Evolutionary conservation across 2,888 invertebrate genomes (phyloP).

Genomic region (Leucophenga montana): DNA sequence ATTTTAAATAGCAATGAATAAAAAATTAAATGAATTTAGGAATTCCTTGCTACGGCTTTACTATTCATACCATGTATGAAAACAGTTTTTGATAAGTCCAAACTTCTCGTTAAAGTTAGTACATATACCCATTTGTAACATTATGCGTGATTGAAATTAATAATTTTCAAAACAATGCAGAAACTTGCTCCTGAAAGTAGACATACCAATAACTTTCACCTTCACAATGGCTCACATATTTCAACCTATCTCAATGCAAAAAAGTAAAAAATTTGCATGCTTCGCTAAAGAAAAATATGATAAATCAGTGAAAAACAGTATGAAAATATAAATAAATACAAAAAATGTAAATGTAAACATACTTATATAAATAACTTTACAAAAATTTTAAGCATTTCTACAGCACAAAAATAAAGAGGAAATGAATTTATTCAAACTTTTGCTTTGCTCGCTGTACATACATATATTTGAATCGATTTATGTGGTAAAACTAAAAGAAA

Average conservation of each 20-base stretch:
- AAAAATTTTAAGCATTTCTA: too few relatives aligned
- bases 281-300: neutral
- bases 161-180: neutral
- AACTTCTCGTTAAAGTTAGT: too few relatives aligned
- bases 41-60: too few relatives aligned
- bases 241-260: neutral
- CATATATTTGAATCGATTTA: too few relatives aligned
- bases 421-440: too few relatives aligned
- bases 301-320: neutral
- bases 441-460: too few relatives aligned
- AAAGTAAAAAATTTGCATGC: neutral
- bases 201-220: constrained; percentile 62
- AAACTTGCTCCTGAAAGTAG: neutral
- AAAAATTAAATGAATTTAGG: too few relatives aligned
- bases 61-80: too few relatives aligned
- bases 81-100: too few relatives aligned
- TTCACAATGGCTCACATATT: constrained; percentile 49
- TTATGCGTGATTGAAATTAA: neutral
- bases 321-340: neutral
- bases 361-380: neutral
- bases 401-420: too few relatives aligned
- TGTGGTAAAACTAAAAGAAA: too few relatives aligned
- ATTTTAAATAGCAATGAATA: too few relatives aligned
- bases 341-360: neutral
- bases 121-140: neutral